A percentile compares a stretch with the other conserved stretches of the same genome.
Evolutionary conservation across 2,113 vertebrate genomes (phyloP).

Genomic region (Cyrtonyx montezumae): DNA sequence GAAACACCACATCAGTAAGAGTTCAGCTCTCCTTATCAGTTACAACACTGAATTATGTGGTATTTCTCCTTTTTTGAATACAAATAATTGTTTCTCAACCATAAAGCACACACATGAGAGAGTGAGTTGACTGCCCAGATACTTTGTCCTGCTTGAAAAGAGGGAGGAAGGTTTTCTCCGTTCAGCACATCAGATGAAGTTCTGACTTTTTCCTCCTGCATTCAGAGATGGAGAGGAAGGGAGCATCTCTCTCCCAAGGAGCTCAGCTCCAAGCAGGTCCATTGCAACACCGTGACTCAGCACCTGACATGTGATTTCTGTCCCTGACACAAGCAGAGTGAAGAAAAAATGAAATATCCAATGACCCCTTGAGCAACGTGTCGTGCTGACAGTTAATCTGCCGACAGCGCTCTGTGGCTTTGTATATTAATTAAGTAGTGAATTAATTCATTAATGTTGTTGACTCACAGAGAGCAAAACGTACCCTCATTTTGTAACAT

Average conservation of each 20-base stretch:
- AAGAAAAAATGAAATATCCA: neutral
- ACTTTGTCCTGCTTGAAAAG: neutral
- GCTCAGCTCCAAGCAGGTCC: conserved; percentile 31
- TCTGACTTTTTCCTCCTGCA: neutral
- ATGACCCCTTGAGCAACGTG: neutral
- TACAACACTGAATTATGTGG: neutral
- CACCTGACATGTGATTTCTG: conserved; percentile 14
- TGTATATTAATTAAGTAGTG: conserved; percentile 48
- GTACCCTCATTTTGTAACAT: conserved; percentile 14
- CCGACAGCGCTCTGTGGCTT: conserved; percentile 11
- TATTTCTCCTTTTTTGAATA: conserved; percentile 15
- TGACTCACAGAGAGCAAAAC: neutral
- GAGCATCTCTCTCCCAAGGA: neutral
- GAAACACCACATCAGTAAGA: neutral
- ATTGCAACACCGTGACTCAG: conserved; percentile 48
- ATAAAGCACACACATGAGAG: neutral
- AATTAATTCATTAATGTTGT: conserved; percentile 50
- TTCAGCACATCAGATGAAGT: neutral
- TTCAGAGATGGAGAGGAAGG: neutral
- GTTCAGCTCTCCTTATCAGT: neutral
- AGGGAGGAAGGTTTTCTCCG: neutral
- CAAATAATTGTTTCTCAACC: conserved; percentile 11
- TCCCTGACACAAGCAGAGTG: neutral
- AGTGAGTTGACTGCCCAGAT: neutral
- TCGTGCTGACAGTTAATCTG: conserved; percentile 26